A percentile compares a stretch with the other conserved stretches of the same genome.
These are phyloP conservation scores for Silurus asotus DNA, from an alignment of 2,113 vertebrate species.

Conservation along the genomic window DNA sequence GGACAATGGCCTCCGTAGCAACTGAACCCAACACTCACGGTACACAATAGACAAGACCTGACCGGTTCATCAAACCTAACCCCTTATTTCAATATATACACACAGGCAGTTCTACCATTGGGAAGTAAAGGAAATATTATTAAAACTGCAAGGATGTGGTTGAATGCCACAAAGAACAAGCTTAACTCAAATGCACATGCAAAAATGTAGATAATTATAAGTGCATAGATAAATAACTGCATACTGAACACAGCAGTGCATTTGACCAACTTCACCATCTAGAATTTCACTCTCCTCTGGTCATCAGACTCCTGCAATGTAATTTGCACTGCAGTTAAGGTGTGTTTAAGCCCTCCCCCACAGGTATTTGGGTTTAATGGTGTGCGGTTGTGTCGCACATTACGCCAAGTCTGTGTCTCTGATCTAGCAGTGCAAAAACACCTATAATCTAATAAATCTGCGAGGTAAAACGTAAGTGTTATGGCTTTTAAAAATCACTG, in stretches of 20 bases:
- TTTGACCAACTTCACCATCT: not conserved
- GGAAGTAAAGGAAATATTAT: not conserved
- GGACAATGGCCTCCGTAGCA: slow-evolving; percentile 49
- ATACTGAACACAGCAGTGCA: not conserved
- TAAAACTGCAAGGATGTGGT: slow-evolving; percentile 1
- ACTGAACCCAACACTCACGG: slow-evolving; percentile 29
- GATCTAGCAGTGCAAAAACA: not conserved
- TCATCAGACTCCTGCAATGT: not conserved
- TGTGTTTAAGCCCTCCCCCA: not conserved
- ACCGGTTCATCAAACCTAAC: slow-evolving; percentile 45
- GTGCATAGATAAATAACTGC: not conserved
- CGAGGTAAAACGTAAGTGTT: not conserved
- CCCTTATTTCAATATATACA: slow-evolving; percentile 29
- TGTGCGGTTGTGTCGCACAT: not conserved
- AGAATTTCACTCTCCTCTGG: not conserved
- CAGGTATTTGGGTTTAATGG: not conserved
- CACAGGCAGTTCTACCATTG: not conserved
- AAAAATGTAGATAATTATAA: not conserved
- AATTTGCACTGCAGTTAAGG: not conserved
- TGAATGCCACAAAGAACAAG: not conserved
- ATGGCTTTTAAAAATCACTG: not conserved
- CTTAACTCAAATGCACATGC: not conserved
- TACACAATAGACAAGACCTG: slow-evolving; percentile 48
- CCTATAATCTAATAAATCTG: not conserved
- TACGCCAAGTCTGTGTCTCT: not conserved